Conservation (phyloP, 2,888 invertebrate species). For the Pycnomerus fuliginosus region DNA sequence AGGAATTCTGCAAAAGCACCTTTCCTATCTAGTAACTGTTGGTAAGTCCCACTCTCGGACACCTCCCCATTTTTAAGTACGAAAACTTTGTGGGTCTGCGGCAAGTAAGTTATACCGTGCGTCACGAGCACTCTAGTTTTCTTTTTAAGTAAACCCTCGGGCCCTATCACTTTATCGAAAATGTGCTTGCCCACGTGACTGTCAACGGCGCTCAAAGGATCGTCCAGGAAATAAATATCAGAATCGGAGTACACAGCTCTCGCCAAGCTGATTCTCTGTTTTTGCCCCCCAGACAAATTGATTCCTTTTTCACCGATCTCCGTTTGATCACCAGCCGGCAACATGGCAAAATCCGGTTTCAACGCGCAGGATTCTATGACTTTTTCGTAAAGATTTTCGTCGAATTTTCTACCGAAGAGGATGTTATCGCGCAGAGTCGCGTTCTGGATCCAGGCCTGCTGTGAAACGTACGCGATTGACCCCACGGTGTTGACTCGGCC, state of each 20-base stretch:
- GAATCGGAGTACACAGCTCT: slow-evolving; percentile 87
- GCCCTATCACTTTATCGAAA: slow-evolving; percentile 90
- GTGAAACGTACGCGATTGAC: slow-evolving; percentile 80
- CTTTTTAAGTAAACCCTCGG: slow-evolving; percentile 67
- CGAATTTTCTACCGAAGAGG: slow-evolving; percentile 76
- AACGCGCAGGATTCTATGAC: slow-evolving; percentile 91
- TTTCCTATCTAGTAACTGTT: slow-evolving; percentile 81
- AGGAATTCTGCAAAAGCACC: slow-evolving; percentile 85
- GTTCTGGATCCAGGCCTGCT: slow-evolving; percentile 99
- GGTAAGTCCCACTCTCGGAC: slow-evolving; percentile 88
- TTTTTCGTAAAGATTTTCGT: slow-evolving; percentile 71
- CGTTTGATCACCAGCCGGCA: slow-evolving; percentile 94
- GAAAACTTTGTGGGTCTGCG: slow-evolving; percentile 85
- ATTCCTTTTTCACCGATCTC: slow-evolving; percentile 97
- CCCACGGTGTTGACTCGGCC: slow-evolving; percentile 76
- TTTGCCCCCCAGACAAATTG: slow-evolving; percentile 84
- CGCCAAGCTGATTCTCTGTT: slow-evolving; percentile 87
- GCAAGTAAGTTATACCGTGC: slow-evolving; percentile 90
- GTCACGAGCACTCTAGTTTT: slow-evolving; percentile 93
- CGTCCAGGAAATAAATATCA: slow-evolving; percentile 91
- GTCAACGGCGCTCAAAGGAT: slow-evolving; percentile 95
- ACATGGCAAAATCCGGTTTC: slow-evolving; percentile 85
- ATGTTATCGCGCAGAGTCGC: slow-evolving; percentile 91
- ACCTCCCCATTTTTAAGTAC: slow-evolving; percentile 86
- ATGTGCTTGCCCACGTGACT: slow-evolving; percentile 97